Evolutionary conservation across 2,888 invertebrate genomes (phyloP), one percentile per base, ranked within the genome.

Genomic region (Cephus nigrinus): DNA sequence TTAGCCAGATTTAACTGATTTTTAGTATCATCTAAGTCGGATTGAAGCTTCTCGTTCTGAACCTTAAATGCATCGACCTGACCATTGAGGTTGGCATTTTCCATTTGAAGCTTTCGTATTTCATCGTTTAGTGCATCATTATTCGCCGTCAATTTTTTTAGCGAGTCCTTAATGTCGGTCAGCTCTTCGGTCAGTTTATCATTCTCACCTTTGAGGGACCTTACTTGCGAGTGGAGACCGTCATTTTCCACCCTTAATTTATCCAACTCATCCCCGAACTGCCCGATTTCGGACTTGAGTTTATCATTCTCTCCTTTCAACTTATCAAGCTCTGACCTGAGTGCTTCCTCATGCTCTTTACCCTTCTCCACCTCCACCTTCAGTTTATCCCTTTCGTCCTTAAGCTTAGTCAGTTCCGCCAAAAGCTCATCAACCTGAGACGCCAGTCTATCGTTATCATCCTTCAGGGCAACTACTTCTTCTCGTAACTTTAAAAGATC

Each of bases 361-460:
- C 75, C 78, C 1, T 80, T 81, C 0, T 79, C 80, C 11, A 87
- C 71, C 30, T 87, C 85, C 11, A 5, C 75, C 32, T 84, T 84
- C 68, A 84, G 32, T 1, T 79, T 82, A 32, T 69, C 78, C 31
- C 78, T 75, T 40, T 81, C 78, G 12, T 15, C 73, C 77, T 79
- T 82, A 15, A 81, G 76, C 69, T 72, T 77, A 3, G 36, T 69
- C 5, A 71, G 76, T 15, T 73, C 78, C 31, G 68, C 40, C 5
- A 73, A 80, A 2, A 75, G 40, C 30, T 78, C 75, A 23, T 78
- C 80, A 34, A 34, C 78, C 74, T 79, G 77, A 32, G 78, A 75
- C 40, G 81, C 79, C 1, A 82, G 73, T 68, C 80, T 78, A 30
- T 74, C 76, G 36, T 74, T 73, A 40, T 74, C 76, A 23, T 69